Percentiles rank a stretch among this genome's conserved stretches.
phyloP scores from a whole-genome alignment of 2,797 vertebrate species.

The Ctenopoma kingsleyae region DNA sequence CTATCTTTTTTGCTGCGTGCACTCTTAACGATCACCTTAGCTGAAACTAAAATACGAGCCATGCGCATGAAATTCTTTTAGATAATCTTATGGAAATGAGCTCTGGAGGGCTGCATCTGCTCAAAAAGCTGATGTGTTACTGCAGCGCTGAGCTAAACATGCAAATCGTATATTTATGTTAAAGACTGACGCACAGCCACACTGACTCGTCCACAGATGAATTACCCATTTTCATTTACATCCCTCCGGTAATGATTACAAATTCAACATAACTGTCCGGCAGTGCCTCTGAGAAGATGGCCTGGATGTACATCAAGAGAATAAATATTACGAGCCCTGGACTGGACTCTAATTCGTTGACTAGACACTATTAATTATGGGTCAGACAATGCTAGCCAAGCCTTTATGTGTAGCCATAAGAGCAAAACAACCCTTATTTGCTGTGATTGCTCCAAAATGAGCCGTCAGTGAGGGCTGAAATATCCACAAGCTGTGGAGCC shows the following conservation, averaged over 20 bases:
- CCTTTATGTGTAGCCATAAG: not conserved
- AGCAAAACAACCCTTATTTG: slow-evolving; percentile 10
- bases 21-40: slow-evolving; percentile 1
- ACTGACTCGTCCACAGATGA: not conserved
- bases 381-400: slow-evolving; percentile 3
- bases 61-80: not conserved
- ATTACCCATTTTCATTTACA: slow-evolving; percentile 12
- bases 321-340: slow-evolving; percentile 17
- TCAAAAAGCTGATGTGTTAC: not conserved
- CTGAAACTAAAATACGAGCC: slow-evolving; percentile 2
- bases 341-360: slow-evolving; percentile 31
- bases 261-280: slow-evolving; percentile 22
- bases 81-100: slow-evolving; percentile 7
- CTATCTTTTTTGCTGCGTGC: not conserved
- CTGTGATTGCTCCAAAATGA: slow-evolving; percentile 13
- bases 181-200: slow-evolving; percentile 1
- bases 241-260: slow-evolving; percentile 24
- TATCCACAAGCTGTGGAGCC: slow-evolving; percentile 6
- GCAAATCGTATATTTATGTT: not conserved
- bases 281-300: slow-evolving; percentile 19
- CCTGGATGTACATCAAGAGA: slow-evolving; percentile 28
- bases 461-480: slow-evolving; percentile 10
- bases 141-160: slow-evolving; percentile 1
- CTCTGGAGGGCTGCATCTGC: not conserved
- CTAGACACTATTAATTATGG: slow-evolving; percentile 29